Evolutionary conservation across 2,113 vertebrate genomes (phyloP).

Genomic region (Salminus brasiliensis): DNA sequence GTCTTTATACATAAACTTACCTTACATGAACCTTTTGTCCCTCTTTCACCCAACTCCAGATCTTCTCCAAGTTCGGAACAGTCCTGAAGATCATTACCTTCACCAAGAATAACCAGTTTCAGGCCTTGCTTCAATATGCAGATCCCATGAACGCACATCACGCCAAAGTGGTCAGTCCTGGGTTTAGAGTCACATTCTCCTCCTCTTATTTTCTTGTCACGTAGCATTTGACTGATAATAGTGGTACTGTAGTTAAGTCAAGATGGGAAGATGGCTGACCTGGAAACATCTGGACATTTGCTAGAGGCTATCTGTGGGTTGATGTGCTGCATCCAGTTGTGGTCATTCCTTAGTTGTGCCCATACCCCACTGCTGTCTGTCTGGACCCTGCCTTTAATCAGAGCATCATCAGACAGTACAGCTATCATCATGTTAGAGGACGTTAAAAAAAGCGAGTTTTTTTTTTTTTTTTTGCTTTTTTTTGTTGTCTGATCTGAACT

Average conservation of each 20-base stretch:
- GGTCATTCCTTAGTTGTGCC: constrained; percentile 17
- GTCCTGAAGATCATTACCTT: constrained; percentile 87
- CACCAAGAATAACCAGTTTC: constrained; percentile 83
- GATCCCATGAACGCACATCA: constrained; percentile 77
- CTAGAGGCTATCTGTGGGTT: constrained; percentile 1
- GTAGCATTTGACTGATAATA: background rate
- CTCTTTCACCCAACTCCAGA: constrained; percentile 60
- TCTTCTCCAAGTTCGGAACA: constrained; percentile 85
- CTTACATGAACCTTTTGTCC: too few relatives aligned
- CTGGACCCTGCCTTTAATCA: constrained; percentile 11
- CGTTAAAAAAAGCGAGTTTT: background rate
- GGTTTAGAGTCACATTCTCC: background rate
- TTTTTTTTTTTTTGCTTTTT: too few relatives aligned
- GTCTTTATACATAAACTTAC: too few relatives aligned
- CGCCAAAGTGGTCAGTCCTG: constrained; percentile 83
- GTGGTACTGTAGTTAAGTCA: background rate
- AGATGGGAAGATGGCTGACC: background rate
- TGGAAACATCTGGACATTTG: background rate
- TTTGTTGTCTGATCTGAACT: background rate
- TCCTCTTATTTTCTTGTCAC: background rate
- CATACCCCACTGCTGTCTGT: too few relatives aligned
- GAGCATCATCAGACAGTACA: constrained; percentile 3
- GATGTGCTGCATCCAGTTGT: background rate
- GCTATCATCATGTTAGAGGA: background rate
- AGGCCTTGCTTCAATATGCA: constrained; percentile 83